These are phyloP conservation scores for Limulus polyphemus DNA, from an alignment of 2,888 invertebrate species.

Conservation along the genomic window DNA sequence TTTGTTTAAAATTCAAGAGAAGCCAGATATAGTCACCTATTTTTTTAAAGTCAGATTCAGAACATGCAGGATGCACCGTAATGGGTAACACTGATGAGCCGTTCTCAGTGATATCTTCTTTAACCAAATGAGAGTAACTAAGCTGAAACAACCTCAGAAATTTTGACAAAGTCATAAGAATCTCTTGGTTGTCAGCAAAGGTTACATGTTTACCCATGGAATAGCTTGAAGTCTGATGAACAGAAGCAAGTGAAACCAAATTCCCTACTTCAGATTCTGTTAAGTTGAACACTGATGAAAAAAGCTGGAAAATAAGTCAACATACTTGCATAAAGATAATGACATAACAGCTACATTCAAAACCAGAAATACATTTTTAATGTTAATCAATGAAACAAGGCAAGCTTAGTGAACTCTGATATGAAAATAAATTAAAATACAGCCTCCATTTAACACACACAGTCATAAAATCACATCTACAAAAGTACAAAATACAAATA, in stretches of 20 bases:
- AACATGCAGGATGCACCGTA: conserved; percentile 10
- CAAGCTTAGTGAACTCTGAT: too few relatives aligned
- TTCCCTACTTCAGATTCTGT: conserved; percentile 38
- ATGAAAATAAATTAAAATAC: too few relatives aligned
- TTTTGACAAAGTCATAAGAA: conserved; percentile 14
- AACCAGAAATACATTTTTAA: too few relatives aligned
- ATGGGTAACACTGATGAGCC: conserved; percentile 14
- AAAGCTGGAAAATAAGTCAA: conserved; percentile 18
- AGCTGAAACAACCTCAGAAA: conserved; percentile 17
- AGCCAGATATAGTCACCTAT: not conserved
- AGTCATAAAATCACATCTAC: too few relatives aligned
- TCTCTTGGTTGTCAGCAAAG: conserved; percentile 13
- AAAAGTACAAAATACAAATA: too few relatives aligned
- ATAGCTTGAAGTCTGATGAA: conserved; percentile 19
- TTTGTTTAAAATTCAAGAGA: too few relatives aligned
- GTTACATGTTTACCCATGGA: conserved; percentile 13
- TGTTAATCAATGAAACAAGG: too few relatives aligned
- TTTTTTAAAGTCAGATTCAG: conserved; percentile 5
- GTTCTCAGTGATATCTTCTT: conserved; percentile 10
- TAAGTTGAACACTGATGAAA: conserved; percentile 30
- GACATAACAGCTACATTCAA: too few relatives aligned
- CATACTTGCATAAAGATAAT: too few relatives aligned
- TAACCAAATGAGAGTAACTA: conserved; percentile 16
- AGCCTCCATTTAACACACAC: too few relatives aligned
- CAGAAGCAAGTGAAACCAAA: conserved; percentile 35